Evolutionary conservation across 2,888 invertebrate species (phyloP).

Genomic region (Tinea trinotella): DNA sequence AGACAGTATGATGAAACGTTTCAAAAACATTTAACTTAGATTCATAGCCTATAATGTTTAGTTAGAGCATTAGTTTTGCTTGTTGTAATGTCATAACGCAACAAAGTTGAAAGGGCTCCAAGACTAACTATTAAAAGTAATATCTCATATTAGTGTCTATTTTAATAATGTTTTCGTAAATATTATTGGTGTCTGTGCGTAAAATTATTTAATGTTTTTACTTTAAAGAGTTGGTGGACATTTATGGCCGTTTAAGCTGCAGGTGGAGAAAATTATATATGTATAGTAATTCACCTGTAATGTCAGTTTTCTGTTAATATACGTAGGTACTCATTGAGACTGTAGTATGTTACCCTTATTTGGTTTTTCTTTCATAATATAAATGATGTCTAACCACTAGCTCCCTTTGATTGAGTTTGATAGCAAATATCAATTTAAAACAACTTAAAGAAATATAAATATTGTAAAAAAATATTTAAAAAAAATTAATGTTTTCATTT

Average conservation of each 20-base stretch:
- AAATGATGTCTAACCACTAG: no score
- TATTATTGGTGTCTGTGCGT: slow-evolving; percentile 2
- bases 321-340: background rate
- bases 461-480: no score
- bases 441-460: no score
- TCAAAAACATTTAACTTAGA: background rate
- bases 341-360: no score
- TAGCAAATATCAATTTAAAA: no score
- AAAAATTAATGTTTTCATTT: no score
- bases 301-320: background rate
- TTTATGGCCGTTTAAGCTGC: slow-evolving; percentile 9
- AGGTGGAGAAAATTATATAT: background rate
- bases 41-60: background rate
- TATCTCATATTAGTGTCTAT: slow-evolving; percentile 9
- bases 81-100: background rate
- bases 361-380: no score
- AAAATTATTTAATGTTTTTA: slow-evolving; percentile 3
- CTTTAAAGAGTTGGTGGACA: background rate
- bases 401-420: no score
- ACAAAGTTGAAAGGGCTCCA: background rate
- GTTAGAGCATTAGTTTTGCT: background rate
- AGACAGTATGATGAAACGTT: background rate
- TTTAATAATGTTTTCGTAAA: slow-evolving; percentile 10
- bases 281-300: background rate
- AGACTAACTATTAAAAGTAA: slow-evolving; percentile 2